phyloP scores from a whole-genome alignment of 2,797 vertebrate genomes.

The Eutrigla gurnardus region DNA sequence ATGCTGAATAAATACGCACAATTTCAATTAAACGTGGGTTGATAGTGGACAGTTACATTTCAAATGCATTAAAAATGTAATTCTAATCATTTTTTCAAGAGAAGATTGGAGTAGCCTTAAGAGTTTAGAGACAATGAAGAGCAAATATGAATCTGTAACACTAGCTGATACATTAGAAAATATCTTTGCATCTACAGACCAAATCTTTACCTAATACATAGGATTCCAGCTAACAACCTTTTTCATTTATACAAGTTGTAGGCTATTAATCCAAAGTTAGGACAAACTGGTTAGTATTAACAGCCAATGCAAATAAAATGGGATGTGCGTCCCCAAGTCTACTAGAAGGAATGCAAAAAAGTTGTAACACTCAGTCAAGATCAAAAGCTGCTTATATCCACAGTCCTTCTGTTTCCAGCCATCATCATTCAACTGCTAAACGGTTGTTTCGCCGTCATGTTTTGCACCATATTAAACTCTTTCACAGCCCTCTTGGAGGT shows the following conservation, averaged over 20 bases:
- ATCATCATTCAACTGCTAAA: constrained; percentile 48
- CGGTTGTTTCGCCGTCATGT: constrained; percentile 73
- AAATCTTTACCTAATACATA: constrained; percentile 21
- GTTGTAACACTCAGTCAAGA: neutral
- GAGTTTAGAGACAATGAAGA: constrained; percentile 40
- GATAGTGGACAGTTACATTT: constrained; percentile 65
- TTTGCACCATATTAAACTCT: constrained; percentile 64
- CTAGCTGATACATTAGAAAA: constrained; percentile 20
- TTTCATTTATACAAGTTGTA: constrained; percentile 1
- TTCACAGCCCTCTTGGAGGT: constrained; percentile 62
- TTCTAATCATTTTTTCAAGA: constrained; percentile 48
- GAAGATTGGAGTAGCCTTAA: constrained; percentile 38
- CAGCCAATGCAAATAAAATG: neutral
- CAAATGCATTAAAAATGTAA: constrained; percentile 68
- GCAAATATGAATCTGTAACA: constrained; percentile 52
- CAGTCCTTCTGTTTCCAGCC: constrained; percentile 17
- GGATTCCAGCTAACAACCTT: constrained; percentile 25
- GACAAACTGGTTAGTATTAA: constrained; percentile 10
- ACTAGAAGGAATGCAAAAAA: constrained; percentile 1
- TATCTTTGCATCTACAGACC: constrained; percentile 31
- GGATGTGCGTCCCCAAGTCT: neutral
- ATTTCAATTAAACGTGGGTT: constrained; percentile 59
- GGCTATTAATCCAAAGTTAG: constrained; percentile 7
- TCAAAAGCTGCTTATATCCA: constrained; percentile 8
- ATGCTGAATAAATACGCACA: constrained; percentile 64